A percentile compares a stretch with the other conserved stretches of the same genome.
Conservation (phyloP, 1,140 invertebrate genomes). For the Choristoneura fumiferana region DNA sequence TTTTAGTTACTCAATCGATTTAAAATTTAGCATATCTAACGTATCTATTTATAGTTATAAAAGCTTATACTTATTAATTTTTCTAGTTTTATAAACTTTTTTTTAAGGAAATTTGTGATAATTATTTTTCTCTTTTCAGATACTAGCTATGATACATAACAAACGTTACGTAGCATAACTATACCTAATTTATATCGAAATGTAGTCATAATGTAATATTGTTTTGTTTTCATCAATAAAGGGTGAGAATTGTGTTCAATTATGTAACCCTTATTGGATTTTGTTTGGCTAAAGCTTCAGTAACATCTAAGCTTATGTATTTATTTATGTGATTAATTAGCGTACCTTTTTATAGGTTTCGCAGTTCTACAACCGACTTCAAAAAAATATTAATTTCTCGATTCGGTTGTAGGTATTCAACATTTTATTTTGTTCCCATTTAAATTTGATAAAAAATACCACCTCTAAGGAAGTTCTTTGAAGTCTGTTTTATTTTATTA, state of each 20-base stretch:
- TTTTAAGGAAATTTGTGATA: slow-evolving; percentile 31
- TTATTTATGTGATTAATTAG: slow-evolving; percentile 34
- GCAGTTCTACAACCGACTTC: too few species aligned
- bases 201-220: neutral
- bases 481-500: too few species aligned
- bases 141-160: slow-evolving; percentile 41
- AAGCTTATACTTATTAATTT: neutral
- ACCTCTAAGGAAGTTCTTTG: too few species aligned
- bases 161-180: neutral
- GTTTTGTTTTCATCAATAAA: neutral
- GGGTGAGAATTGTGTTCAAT: slow-evolving; percentile 3
- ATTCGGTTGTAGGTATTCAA: too few species aligned
- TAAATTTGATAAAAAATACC: too few species aligned
- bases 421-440: too few species aligned
- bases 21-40: too few species aligned
- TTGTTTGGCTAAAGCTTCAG: neutral
- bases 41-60: too few species aligned
- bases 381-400: too few species aligned
- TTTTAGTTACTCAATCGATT: too few species aligned
- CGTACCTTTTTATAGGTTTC: slow-evolving; percentile 22
- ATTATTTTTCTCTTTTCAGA: slow-evolving; percentile 66
- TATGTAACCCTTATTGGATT: neutral
- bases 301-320: slow-evolving; percentile 32
- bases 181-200: neutral
- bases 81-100: slow-evolving; percentile 16